Evolutionary conservation across 2,113 vertebrate genomes (phyloP), one percentile per base, ranked within the genome.

Genomic region (Ptychochromis oligacanthus): DNA sequence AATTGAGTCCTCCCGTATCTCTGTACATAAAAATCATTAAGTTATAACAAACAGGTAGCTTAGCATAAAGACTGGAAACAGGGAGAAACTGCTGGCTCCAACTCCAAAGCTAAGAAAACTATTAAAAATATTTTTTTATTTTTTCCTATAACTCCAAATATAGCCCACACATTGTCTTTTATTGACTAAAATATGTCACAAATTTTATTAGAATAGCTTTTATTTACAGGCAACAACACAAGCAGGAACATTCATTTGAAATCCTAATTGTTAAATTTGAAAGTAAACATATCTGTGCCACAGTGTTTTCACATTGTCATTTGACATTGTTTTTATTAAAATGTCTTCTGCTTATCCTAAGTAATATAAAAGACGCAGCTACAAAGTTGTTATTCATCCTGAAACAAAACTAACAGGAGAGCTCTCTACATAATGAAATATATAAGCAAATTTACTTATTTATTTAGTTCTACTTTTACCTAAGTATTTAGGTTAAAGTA

Each of bases 401-500:
- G 24, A 70, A 5, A 70, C 65, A 49, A 10, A 70, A 13, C 43
- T 28, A 20, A 31, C 24, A 70, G 26, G 65, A 7, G 26, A 12
- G 17, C 67, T 72, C 26, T 52, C 17, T 31, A 13, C 24, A 31
- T 46, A 31, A 31, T 70, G 7, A 31, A 31, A n/a, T 4, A 17
- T 46, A 15, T 17, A 49, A 49, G 46, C 14, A 52, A 28, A 72
- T 72, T 52, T 31, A 2, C 65, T 31, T 34, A 34, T 34, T 34
- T 72, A 14, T 31, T 52, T 20, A 72, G 64, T 13, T 20, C 2
- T 4, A 17, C 4, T 18, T 52, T 52, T 52, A 52, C 15, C 17
- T 0, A 52, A 7, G 6, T 52, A 7, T 52, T 52, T 6, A 18
- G 43, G 7, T 0, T 8, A 11, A 36, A 36, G 34, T n/a, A 38